These are phyloP conservation scores for Pentamera pediparva DNA, from an alignment of 53 echinoderm and acorn worm species.

Conservation along the genomic window DNA sequence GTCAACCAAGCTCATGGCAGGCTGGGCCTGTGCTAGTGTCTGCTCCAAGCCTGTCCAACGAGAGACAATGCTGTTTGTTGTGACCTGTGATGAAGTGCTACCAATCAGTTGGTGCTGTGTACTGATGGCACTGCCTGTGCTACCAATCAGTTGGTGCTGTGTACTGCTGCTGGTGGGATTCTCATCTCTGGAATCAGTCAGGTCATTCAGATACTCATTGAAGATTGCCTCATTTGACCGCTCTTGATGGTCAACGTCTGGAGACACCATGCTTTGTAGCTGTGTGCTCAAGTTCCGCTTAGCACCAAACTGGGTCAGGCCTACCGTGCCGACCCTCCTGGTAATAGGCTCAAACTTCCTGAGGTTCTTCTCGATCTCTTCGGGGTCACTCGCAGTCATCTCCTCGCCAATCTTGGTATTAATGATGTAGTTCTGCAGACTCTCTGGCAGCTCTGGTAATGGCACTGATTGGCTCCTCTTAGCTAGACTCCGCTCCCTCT, in stretches of 20 bases:
- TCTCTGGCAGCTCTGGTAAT: constrained; percentile 16
- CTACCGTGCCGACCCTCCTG: neutral
- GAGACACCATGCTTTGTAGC: constrained; percentile 38
- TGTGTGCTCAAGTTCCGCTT: constrained; percentile 54
- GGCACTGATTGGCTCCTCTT: constrained; percentile 27
- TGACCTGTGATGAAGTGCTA: too few relatives aligned
- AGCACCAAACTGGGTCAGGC: constrained; percentile 24
- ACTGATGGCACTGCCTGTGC: constrained; percentile 15
- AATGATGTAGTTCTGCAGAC: constrained; percentile 22
- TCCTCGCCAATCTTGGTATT: neutral
- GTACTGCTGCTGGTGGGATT: neutral
- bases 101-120: constrained; percentile 16
- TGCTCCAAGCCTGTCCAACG: neutral
- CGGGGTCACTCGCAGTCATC: neutral
- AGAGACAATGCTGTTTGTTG: too few relatives aligned
- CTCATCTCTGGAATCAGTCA: constrained; percentile 6
- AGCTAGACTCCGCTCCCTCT: neutral
- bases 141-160: constrained; percentile 10
- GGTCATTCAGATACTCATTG: neutral
- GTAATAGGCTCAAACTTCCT: neutral
- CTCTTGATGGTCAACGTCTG: constrained; percentile 12
- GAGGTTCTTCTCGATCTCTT: constrained; percentile 18
- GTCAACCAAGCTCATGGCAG: constrained; percentile 1
- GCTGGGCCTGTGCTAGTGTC: neutral
- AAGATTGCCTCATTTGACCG: neutral